Percentiles rank a stretch among this genome's conserved stretches.
phyloP scores from a whole-genome alignment of 2,888 invertebrate species.

The Argynnis bischoffii region DNA sequence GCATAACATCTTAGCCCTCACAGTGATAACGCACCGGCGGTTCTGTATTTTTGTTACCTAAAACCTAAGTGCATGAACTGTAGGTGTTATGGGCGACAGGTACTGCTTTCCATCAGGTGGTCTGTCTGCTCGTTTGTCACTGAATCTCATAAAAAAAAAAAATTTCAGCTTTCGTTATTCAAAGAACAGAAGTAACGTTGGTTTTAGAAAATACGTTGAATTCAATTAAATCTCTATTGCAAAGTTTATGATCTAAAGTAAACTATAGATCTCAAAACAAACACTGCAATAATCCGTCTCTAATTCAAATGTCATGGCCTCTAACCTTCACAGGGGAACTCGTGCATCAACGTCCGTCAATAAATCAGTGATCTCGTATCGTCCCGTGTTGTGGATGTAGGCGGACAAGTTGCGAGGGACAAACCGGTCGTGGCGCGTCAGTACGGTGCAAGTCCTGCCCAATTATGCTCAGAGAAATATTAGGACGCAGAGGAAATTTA shows the following conservation, averaged over 20 bases:
- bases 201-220: too few relatives aligned
- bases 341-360: slow-evolving; percentile 36
- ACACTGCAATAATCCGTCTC: slow-evolving; percentile 8
- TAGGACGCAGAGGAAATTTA: slow-evolving; percentile 5
- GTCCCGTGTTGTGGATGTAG: slow-evolving; percentile 48
- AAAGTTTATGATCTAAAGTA: not conserved
- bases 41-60: too few relatives aligned
- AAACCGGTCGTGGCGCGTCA: slow-evolving; percentile 53
- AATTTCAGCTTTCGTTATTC: too few relatives aligned
- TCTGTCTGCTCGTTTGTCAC: too few relatives aligned
- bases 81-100: too few relatives aligned
- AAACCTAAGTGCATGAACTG: too few relatives aligned
- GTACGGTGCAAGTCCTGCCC: slow-evolving; percentile 25
- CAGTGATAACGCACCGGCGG: too few relatives aligned
- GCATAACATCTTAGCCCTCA: too few relatives aligned
- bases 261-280: not conserved
- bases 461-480: slow-evolving; percentile 14
- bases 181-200: too few relatives aligned
- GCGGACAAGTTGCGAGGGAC: slow-evolving; percentile 47
- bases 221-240: too few relatives aligned
- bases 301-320: slow-evolving; percentile 26
- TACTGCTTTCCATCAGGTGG: too few relatives aligned
- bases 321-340: slow-evolving; percentile 35
- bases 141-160: too few relatives aligned
- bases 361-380: slow-evolving; percentile 41